Evolutionary conservation across 2,797 vertebrate genomes (phyloP).

Genomic region (Telmatherina bonti): DNA sequence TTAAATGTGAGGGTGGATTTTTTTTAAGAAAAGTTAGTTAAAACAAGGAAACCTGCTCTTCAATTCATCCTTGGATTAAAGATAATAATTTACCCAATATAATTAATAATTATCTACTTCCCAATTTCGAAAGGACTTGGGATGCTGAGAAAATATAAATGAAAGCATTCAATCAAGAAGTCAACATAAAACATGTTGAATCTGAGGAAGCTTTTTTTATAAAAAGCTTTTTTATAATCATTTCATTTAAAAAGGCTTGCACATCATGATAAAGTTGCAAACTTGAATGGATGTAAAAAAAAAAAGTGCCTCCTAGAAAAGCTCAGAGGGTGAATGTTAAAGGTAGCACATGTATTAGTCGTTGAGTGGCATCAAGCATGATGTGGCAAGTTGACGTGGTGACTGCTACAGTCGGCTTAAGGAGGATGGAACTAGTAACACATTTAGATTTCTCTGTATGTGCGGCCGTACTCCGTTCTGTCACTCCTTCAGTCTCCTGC

Average conservation of each 20-base stretch:
- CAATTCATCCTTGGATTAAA: background rate
- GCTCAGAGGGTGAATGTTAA: background rate
- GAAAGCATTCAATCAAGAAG: background rate
- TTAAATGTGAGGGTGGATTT: background rate
- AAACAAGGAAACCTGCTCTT: background rate
- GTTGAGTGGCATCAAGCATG: no score
- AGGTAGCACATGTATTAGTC: background rate
- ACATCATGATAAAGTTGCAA: background rate
- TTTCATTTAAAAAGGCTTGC: background rate
- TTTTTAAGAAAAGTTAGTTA: background rate
- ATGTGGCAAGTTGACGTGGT: background rate
- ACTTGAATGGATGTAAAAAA: background rate
- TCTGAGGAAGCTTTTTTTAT: background rate
- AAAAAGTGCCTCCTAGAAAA: background rate
- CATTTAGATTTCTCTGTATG: background rate
- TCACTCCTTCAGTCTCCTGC: slow-evolving; percentile 33
- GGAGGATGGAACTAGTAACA: background rate
- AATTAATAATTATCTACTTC: background rate
- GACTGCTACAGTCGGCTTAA: background rate
- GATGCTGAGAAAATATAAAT: background rate
- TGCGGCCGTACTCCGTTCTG: slow-evolving; percentile 2
- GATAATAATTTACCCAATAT: background rate
- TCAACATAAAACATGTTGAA: background rate
- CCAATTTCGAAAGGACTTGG: background rate
- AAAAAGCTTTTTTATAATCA: background rate